Evolutionary conservation across 2,888 invertebrate species (phyloP), one percentile per base, ranked within the genome.

Genomic region (Agrilus cyanescens): DNA sequence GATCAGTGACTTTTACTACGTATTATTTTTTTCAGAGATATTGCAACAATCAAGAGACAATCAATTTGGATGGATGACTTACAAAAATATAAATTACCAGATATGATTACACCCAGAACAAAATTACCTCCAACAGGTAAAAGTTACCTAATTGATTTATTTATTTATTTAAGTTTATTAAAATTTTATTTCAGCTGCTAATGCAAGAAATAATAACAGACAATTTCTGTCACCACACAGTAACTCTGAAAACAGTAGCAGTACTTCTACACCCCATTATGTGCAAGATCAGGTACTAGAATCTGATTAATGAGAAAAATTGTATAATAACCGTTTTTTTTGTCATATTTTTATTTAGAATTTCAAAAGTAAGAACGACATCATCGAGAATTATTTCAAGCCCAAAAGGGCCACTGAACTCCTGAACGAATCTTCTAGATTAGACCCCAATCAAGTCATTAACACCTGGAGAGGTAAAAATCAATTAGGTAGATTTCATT

Each of bases 51-150:
- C 16, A 79, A 80, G 58, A 68, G 73, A 39, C 75, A 79, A 47
- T 76, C 83, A 0, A 58, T 73, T 35, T 88, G 85, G 85, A 78
- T 82, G 56, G 86, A 86, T 45, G 85, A 86, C 44, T 66, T 73
- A 2, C 76, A 80, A 54, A 70, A 71, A 40, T 87, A 83, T 79
- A 72, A 73, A 55, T 59, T 88, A 41, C 87, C 87, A 0, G 81
- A 82, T 46, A 58, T 83, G 39, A 61, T 72, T 5, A 68, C 79
- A 33, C 72, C 74, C 29, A 71, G 77, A 46, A 80, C 81, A 1
- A 79, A 79, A 57, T 65, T 87, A 39, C 86, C 86, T 5, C 78
- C 79, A 14, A 75, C 80, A 49, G 73, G 74, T 72, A 60, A 57
- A 51, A 48, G 34, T 4, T 4, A 4, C 14, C 4, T 3, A 3